phyloP scores from a whole-genome alignment of 2,888 invertebrate species.

The Heteromyza rotundicornis region DNA sequence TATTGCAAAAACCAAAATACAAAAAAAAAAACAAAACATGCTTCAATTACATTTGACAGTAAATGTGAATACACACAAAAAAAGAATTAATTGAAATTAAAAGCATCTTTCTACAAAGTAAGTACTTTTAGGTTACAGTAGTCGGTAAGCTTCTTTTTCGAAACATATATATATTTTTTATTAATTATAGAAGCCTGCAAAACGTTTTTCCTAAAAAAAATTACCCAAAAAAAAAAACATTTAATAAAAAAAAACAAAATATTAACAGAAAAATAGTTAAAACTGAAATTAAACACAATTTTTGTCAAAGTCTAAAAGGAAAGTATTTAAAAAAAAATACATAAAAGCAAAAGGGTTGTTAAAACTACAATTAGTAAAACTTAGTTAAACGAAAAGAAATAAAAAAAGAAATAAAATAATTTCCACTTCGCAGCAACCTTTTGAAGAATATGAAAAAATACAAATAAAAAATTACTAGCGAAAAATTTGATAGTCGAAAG shows the following conservation, averaged over 20 bases:
- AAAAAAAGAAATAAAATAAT: conserved; percentile 9
- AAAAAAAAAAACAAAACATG: conserved; percentile 39
- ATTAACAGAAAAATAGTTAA: background rate
- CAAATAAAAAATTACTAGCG: conserved; percentile 1
- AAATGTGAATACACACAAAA: conserved; percentile 16
- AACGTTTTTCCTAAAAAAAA: conserved; percentile 14
- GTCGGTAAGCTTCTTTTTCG: conserved; percentile 13
- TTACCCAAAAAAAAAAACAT: conserved; percentile 17
- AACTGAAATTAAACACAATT: background rate
- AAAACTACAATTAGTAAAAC: conserved; percentile 5
- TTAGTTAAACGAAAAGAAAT: conserved; percentile 1
- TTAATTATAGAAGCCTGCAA: conserved; percentile 13
- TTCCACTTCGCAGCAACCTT: background rate
- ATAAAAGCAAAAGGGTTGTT: conserved; percentile 25
- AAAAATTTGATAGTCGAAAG: conserved; percentile 10
- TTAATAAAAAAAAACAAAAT: conserved; percentile 9
- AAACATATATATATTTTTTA: conserved; percentile 7
- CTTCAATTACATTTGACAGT: conserved; percentile 37
- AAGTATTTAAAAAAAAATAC: background rate
- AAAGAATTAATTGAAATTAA: conserved; percentile 11
- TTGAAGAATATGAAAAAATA: conserved; percentile 7
- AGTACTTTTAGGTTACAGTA: background rate
- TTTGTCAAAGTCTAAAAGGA: background rate
- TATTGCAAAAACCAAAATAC: conserved; percentile 31
- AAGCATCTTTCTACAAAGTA: background rate